A percentile compares a stretch with the other conserved stretches of the same genome.
Evolutionary conservation across 2,797 vertebrate genomes (phyloP).

Genomic region (Ceryle rudis): DNA sequence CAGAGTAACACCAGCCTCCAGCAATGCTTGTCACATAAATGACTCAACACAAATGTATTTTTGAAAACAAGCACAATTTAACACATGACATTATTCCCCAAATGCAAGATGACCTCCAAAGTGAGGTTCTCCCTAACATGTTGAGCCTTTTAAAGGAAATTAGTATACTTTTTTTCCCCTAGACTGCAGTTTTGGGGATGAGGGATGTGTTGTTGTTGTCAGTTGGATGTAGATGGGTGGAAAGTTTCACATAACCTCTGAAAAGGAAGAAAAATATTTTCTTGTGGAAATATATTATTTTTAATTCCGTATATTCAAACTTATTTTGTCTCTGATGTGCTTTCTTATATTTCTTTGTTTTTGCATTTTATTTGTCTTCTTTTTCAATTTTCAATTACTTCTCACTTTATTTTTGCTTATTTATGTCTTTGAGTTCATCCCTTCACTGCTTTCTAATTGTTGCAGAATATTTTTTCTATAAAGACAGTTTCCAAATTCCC

Average conservation of each 20-base stretch:
- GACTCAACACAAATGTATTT: background rate
- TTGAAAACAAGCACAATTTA: background rate
- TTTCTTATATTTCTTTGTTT: background rate
- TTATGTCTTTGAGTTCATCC: background rate
- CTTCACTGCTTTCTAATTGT: background rate
- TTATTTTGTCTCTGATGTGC: background rate
- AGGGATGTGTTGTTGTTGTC: background rate
- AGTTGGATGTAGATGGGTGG: background rate
- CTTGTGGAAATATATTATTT: background rate
- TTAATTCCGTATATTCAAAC: background rate
- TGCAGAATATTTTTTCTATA: background rate
- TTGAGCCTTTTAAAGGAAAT: background rate
- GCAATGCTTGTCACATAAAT: background rate
- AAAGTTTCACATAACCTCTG: background rate
- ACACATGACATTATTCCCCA: background rate
- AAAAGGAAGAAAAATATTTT: background rate
- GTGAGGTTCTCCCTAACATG: background rate
- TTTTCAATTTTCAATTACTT: background rate
- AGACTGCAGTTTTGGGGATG: background rate
- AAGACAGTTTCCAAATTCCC: background rate
- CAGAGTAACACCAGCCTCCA: constrained; percentile 13
- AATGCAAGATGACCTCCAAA: background rate
- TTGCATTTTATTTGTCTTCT: background rate
- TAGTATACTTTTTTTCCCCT: background rate
- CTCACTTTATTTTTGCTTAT: background rate